Conservation (phyloP, 2,797 vertebrate species). For the Cossypha dichroa region DNA sequence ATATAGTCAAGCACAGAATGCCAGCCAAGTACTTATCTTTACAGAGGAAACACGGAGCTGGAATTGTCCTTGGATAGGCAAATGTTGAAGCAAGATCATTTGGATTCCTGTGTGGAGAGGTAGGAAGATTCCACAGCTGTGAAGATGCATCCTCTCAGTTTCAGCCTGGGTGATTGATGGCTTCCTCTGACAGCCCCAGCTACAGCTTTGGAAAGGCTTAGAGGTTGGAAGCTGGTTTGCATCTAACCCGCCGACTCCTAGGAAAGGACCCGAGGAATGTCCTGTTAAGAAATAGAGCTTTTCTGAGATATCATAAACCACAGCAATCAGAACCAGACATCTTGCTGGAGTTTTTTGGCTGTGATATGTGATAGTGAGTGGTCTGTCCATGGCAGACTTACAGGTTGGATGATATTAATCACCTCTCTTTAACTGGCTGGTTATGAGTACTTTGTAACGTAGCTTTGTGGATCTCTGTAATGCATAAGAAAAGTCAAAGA, state of each 20-base stretch:
- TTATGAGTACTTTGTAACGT: neutral
- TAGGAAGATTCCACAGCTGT: neutral
- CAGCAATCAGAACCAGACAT: neutral
- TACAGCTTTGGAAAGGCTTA: neutral
- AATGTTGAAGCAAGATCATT: neutral
- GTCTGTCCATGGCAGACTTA: neutral
- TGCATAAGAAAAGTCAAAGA: neutral
- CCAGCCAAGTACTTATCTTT: neutral
- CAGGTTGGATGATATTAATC: neutral
- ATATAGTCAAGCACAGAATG: neutral
- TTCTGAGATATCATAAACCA: neutral
- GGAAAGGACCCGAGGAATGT: neutral
- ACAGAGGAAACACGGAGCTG: neutral
- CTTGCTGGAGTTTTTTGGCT: neutral
- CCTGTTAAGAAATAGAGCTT: neutral
- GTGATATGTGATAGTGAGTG: neutral
- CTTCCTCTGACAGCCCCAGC: conserved; percentile 18
- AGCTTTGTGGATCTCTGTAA: neutral
- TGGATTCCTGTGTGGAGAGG: neutral
- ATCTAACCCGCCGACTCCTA: neutral
- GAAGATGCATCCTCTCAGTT: neutral
- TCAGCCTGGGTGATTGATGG: neutral
- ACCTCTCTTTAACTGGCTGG: neutral
- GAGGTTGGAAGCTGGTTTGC: neutral
- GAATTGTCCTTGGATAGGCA: neutral